A percentile compares a stretch with the other conserved stretches of the same genome.
These are phyloP conservation scores for Simalia tracyae DNA, from an alignment of 2,797 vertebrate species.

Conservation along the genomic window DNA sequence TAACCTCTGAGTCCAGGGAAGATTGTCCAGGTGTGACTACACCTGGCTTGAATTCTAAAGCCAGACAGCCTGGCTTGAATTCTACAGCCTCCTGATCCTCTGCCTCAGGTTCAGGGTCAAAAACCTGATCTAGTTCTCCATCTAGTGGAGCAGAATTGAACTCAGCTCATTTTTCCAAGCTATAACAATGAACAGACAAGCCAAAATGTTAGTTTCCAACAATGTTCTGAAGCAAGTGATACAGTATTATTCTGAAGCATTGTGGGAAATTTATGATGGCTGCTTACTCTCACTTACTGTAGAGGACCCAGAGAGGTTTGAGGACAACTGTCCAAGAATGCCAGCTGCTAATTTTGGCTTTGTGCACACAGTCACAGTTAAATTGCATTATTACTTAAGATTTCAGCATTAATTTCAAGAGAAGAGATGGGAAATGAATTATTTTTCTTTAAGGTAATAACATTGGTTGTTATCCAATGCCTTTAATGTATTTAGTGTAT, in stretches of 20 bases:
- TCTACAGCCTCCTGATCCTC: too few species aligned
- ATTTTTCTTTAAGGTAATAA: not conserved
- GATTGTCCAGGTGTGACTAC: not conserved
- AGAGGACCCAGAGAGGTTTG: not conserved
- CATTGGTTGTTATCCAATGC: not conserved
- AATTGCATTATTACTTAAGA: not conserved
- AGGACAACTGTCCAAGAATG: not conserved
- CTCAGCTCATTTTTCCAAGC: not conserved
- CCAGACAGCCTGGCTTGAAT: too few species aligned
- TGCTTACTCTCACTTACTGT: not conserved
- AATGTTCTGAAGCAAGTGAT: not conserved
- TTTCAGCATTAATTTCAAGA: conserved; percentile 20
- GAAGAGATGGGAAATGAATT: not conserved
- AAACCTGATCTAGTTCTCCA: not conserved
- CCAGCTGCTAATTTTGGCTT: not conserved
- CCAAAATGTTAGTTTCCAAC: not conserved
- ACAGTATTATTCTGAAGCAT: not conserved
- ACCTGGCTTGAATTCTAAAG: too few species aligned
- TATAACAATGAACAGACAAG: not conserved
- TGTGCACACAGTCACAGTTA: not conserved
- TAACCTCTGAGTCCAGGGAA: not conserved
- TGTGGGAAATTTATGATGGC: too few species aligned
- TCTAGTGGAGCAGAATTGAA: not conserved
- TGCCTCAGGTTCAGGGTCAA: not conserved
- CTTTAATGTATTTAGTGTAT: conserved; percentile 14